Evolutionary conservation across 1,140 invertebrate genomes (phyloP), one percentile per base, ranked within the genome.

Genomic region (Episyrphus balteatus): DNA sequence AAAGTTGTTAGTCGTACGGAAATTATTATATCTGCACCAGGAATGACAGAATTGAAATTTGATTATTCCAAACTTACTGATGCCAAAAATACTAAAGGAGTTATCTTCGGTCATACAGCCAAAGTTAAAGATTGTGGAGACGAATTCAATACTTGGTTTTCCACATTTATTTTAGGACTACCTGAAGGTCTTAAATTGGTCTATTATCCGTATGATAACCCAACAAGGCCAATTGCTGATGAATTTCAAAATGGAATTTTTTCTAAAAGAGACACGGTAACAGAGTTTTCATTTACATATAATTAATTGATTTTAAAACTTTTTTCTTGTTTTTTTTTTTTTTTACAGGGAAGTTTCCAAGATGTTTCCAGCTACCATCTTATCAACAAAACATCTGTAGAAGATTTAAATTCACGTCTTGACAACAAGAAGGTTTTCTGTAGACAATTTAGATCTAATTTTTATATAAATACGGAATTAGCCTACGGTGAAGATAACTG

Each of bases 121-220:
- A 46, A 67, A 0, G 61, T 80, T 5, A 56, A 71, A 15, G 72
- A 69, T 49, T 81, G 79, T 46, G 79, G 80, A 14, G 73, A 77
- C 41, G 78, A 78, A 49, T 70, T 70, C 17, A 76, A 79, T 5
- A 62, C 62, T 11, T 82, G 79, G 79, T 59, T 81, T 44, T 81
- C 79, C 0, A 64, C 74, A 39, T 78, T 71, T 50, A 66, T 82
- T 44, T 55, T 76, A 5, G 68, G 72, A 43, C 69, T 76, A 46
- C 73, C 78, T 26, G 54, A 51, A 5, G 79, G 77, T 7, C 52
- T 80, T 1, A 66, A 73, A 44, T 56, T 82, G 17, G 76, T 76
- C 1, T 79, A 75, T 55, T 79, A 80, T 55, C 73, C 75, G 9
- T 59, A 73, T 51, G 66, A 76, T 26, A 58, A 61, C 44, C 63